These are phyloP conservation scores for Pardosa pseudoannulata DNA, from an alignment of 2,888 invertebrate genomes.

Conservation along the genomic window DNA sequence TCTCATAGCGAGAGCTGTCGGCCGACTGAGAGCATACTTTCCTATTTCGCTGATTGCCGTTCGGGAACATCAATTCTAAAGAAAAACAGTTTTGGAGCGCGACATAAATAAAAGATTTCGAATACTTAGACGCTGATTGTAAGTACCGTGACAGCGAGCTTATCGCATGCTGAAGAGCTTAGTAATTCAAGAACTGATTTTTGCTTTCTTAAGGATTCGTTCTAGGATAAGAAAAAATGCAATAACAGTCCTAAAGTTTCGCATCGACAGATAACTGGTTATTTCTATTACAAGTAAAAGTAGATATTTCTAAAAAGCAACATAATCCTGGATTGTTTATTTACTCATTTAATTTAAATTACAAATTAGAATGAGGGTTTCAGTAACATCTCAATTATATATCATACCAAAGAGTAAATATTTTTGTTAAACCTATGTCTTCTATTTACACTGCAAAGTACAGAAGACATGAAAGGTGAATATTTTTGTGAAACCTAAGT, in stretches of 20 bases:
- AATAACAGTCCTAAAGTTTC: background rate
- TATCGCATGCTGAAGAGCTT: background rate
- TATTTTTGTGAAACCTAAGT: too few relatives aligned
- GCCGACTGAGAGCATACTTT: background rate
- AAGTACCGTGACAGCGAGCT: slow-evolving; percentile 4
- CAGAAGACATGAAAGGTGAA: too few relatives aligned
- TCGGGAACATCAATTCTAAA: slow-evolving; percentile 9
- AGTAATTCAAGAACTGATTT: background rate
- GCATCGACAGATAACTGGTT: too few relatives aligned
- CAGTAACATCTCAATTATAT: too few relatives aligned
- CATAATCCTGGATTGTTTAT: too few relatives aligned
- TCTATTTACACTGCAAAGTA: too few relatives aligned
- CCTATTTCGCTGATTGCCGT: slow-evolving; percentile 12
- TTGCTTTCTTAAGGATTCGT: background rate
- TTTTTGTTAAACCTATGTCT: too few relatives aligned
- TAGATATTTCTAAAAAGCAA: too few relatives aligned
- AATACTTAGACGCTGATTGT: slow-evolving; percentile 2
- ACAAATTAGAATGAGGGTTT: too few relatives aligned
- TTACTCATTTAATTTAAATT: too few relatives aligned
- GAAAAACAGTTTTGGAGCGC: background rate
- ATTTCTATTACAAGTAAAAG: too few relatives aligned
- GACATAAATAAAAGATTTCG: slow-evolving; percentile 15
- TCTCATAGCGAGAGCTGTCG: background rate
- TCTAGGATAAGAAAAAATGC: background rate
- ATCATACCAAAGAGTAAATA: too few relatives aligned